These are phyloP conservation scores for Emesis russula DNA, from an alignment of 2,888 invertebrate species.

Conservation along the genomic window DNA sequence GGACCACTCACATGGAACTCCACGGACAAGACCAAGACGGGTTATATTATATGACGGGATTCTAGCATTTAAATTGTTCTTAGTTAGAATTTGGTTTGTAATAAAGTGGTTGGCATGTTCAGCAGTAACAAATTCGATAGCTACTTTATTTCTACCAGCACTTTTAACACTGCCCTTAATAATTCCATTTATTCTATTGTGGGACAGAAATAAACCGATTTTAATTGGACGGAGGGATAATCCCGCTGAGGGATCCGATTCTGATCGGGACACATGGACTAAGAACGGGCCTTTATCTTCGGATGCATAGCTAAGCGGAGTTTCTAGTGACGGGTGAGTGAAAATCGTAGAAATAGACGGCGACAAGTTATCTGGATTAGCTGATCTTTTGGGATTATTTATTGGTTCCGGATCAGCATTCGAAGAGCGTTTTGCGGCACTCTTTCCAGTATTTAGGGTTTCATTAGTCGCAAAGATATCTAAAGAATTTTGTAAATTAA, in stretches of 20 bases:
- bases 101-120: too few relatives aligned
- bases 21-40: not conserved
- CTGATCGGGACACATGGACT: not conserved
- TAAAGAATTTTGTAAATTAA: not conserved
- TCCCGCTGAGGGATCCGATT: not conserved
- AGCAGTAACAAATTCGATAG: too few relatives aligned
- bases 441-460: not conserved
- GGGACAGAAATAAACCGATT: not conserved
- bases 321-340: not conserved
- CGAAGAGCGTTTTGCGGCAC: not conserved
- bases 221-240: not conserved
- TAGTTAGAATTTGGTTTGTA: too few relatives aligned
- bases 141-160: too few relatives aligned
- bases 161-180: too few relatives aligned
- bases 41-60: too few relatives aligned
- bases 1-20: not conserved
- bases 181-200: too few relatives aligned
- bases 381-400: not conserved
- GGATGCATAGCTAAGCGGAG: not conserved
- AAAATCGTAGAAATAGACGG: not conserved
- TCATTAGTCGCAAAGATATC: not conserved
- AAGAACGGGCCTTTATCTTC: conserved; percentile 7
- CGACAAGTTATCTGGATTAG: not conserved
- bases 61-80: too few relatives aligned
- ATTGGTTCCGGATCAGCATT: not conserved